A percentile compares a stretch with the other conserved stretches of the same genome.
phyloP scores from a whole-genome alignment of 2,797 vertebrate genomes.

The Trachops cirrhosus region DNA sequence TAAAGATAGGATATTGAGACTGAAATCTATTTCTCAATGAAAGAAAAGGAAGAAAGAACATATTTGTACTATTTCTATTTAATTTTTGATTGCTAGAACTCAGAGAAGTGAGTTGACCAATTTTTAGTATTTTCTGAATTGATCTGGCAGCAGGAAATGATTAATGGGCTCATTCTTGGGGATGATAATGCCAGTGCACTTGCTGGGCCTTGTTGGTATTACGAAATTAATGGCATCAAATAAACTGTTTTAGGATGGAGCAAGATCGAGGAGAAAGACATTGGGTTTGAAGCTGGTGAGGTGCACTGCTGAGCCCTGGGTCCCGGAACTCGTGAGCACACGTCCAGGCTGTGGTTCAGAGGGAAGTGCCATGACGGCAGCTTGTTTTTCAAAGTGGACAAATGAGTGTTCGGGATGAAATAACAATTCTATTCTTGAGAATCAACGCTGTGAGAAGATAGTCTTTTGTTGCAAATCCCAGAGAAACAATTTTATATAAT shows the following conservation, averaged over 20 bases:
- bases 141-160: slow-evolving; percentile 12
- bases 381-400: slow-evolving; percentile 21
- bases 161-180: background rate
- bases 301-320: background rate
- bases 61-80: background rate
- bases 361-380: background rate
- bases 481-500: slow-evolving; percentile 32
- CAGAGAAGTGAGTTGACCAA: background rate
- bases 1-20: background rate
- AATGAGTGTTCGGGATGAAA: background rate
- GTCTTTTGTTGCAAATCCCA: background rate
- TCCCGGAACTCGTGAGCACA: slow-evolving; percentile 20
- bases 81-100: background rate
- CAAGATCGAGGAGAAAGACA: background rate
- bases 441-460: background rate
- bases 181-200: background rate
- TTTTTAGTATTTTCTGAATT: slow-evolving; percentile 42
- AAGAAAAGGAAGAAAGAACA: background rate
- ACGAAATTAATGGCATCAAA: slow-evolving; percentile 4
- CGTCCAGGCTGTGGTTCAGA: background rate
- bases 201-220: background rate
- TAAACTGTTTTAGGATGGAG: background rate
- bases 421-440: background rate
- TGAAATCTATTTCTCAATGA: slow-evolving; percentile 26
- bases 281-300: background rate